phyloP scores from a whole-genome alignment of 2,113 vertebrate genomes.

The Benitochromis conjunctus region DNA sequence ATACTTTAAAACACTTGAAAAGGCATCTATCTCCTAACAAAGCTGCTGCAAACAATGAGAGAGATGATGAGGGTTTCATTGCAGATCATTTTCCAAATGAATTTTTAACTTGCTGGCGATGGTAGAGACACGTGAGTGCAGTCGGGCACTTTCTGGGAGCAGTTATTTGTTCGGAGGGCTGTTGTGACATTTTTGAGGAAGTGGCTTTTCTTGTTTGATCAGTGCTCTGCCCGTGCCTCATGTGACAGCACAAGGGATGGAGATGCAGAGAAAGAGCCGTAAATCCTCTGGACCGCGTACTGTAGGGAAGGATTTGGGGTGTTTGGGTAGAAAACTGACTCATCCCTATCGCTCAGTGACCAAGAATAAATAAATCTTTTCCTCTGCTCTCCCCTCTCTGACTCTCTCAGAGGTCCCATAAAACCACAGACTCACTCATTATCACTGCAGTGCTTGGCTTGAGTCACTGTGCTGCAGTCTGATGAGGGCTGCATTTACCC shows the following conservation, averaged over 20 bases:
- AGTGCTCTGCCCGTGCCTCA: constrained; percentile 17
- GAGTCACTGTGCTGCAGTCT: constrained; percentile 2
- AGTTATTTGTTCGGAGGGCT: constrained; percentile 48
- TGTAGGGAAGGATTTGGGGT: constrained; percentile 47
- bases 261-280: constrained; percentile 24
- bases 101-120: not conserved
- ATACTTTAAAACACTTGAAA: not conserved
- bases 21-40: not conserved
- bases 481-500: not conserved
- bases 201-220: constrained; percentile 60
- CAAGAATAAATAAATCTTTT: constrained; percentile 6
- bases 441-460: not conserved
- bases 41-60: not conserved
- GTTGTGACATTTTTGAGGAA: constrained; percentile 60
- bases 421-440: constrained; percentile 12
- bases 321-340: constrained; percentile 53
- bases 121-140: not conserved
- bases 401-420: constrained; percentile 25
- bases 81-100: not conserved
- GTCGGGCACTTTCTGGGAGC: not conserved
- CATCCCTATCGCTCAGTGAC: constrained; percentile 29
- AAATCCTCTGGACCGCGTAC: constrained; percentile 42
- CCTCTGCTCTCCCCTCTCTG: not conserved
- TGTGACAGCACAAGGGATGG: constrained; percentile 27
- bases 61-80: not conserved